Evolutionary conservation across 2,797 vertebrate genomes (phyloP), one percentile per base, ranked within the genome.

Genomic region (Allobates femoralis): DNA sequence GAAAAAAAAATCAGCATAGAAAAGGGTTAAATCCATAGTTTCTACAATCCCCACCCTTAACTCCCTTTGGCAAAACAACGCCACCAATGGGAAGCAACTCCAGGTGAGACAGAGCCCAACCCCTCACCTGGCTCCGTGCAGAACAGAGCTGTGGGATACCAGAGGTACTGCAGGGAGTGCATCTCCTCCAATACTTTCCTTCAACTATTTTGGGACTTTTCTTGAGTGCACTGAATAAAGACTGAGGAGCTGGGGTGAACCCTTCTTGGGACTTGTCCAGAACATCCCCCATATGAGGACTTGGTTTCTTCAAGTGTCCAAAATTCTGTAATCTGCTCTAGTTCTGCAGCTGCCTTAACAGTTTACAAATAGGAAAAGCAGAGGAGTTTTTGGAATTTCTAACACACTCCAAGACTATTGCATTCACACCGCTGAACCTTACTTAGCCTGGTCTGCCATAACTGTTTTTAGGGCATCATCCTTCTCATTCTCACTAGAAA

Each of bases 1-100:
- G 12, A 69, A 75, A 41, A 14, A 32, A 37, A 84, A 23, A 41
- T 64, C 71, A 16, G 41, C 18, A 56, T 5, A 46, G n/a, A 23
- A 75, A 86, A 78, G 80, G 79, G 86, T 88, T 88, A 88, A 87
- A 53, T 88, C 67, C 81, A 88, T 88, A 85, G 82, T 58, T 55
- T 85, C 16, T 34, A 26, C 19, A 46, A 14, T 81, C 83, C 50
- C 82, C 86, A 75, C 86, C 86, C 81, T 79, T 46, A 67, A 23
- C 62, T 83, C 81, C 86, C 82, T 76, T 76, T 81, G 83, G 83
- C 82, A 76, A 84, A 60, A 81, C 55, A 28, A 21, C 5, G 21
- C 19, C 28, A 26, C 86, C 86, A 88, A 88, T 88, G 28, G 60
- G 30, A 81, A 14, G 67, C 28, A 62, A 85, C 58, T 55, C 62